Conservation (phyloP, 2,797 vertebrate species). For the Botia almorhae region DNA sequence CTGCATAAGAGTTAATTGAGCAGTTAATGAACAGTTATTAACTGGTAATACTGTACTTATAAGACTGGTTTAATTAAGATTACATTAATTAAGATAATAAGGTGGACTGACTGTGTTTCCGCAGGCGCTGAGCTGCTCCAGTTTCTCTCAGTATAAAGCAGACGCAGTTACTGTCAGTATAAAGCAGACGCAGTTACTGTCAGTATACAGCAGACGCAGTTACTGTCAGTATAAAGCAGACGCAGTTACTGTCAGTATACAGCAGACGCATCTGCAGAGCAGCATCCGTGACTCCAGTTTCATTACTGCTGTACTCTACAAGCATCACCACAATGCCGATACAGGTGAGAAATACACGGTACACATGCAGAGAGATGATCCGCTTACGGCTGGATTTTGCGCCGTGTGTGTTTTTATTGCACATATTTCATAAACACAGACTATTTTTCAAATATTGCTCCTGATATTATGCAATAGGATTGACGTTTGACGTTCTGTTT, state of each 20-base stretch:
- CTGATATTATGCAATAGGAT: background rate
- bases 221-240: too few relatives aligned
- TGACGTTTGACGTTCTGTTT: too few relatives aligned
- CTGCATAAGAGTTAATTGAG: background rate
- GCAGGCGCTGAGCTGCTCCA: background rate
- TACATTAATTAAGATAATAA: background rate
- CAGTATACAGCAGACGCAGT: too few relatives aligned
- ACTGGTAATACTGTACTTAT: background rate
- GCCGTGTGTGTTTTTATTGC: background rate
- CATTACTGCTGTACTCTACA: conserved; percentile 60
- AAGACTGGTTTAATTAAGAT: background rate
- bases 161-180: too few relatives aligned
- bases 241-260: too few relatives aligned
- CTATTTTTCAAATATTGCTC: background rate
- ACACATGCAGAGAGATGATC: background rate
- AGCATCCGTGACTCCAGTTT: conserved; percentile 17
- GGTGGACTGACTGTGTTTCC: background rate
- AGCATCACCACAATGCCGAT: conserved; percentile 73
- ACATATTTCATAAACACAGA: background rate
- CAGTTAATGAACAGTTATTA: background rate
- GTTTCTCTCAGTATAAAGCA: too few relatives aligned
- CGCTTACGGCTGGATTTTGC: too few relatives aligned
- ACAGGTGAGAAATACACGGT: conserved; percentile 64
- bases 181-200: too few relatives aligned
- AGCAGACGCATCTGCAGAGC: conserved; percentile 55